These are phyloP conservation scores for Panagrolaimus sp. DNA, from an alignment of 1,140 invertebrate genomes.

Conservation along the genomic window DNA sequence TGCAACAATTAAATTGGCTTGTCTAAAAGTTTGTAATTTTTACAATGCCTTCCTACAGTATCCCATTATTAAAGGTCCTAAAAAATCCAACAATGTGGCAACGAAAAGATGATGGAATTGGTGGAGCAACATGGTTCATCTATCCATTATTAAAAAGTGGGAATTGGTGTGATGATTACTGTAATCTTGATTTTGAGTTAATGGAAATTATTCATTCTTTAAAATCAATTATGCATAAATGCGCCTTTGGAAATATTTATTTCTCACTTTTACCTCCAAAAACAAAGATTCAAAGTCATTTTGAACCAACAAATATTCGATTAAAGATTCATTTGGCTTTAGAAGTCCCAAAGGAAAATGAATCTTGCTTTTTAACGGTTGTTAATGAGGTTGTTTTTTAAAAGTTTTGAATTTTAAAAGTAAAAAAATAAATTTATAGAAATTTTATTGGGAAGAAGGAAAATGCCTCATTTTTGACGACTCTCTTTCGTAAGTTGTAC, in stretches of 20 bases:
- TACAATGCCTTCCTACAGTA: not conserved
- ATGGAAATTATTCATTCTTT: not conserved
- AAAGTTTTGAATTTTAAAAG: no score
- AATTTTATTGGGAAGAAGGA: not conserved
- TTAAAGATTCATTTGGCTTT: conserved; percentile 1
- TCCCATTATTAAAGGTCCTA: no score
- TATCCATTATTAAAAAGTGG: not conserved
- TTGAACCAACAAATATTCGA: not conserved
- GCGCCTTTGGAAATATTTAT: not conserved
- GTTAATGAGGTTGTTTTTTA: not conserved
- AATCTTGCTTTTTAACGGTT: not conserved
- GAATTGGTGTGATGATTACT: not conserved
- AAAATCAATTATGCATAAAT: conserved; percentile 8
- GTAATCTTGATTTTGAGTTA: conserved; percentile 1
- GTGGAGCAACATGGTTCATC: not conserved
- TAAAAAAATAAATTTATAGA: not conserved
- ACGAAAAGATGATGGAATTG: not conserved
- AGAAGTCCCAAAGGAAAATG: not conserved
- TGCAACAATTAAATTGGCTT: not conserved
- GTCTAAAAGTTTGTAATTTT: not conserved
- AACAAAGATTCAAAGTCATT: conserved; percentile 3
- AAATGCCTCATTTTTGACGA: not conserved
- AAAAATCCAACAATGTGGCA: not conserved
- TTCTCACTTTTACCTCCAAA: conserved; percentile 13
- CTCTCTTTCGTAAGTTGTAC: conserved; percentile 3